Base-by-base conservation (phyloP, 2,797 vertebrate genomes). In the Argentina silus region DNA sequence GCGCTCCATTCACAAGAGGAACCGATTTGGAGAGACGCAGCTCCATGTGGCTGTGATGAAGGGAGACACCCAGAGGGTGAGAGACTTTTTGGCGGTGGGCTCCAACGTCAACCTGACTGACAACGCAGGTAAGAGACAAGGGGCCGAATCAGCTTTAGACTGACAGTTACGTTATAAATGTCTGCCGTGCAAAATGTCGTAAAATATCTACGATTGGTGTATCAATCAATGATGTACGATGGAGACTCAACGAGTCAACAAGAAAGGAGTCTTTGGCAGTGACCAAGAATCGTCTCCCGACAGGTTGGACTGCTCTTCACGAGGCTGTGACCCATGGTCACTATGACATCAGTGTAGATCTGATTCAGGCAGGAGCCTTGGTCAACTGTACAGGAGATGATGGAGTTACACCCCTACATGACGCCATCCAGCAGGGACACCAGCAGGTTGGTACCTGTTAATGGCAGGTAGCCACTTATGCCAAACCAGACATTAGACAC, bases 231-330 rank as follows among this genome's bases (percentile, higher is more conserved):
- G 51, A 53, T 53, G 51, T 36, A 36, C 4, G 27, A 36, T 36
- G 61, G 1, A 59, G 55, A 70, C 43, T 6, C n/a, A 15, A 61
- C 8, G n/a, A 59, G 59, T 36, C 8, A 14, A 3, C 47, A 19
- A 50, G 8, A 43, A 48, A 44, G 50, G 7, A 19, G 73, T 50
- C 36, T 23, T 50, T 42, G 4, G 45, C 43, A 27, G 51, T 60
- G 23, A 7, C 44, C 19, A 7, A 27, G 56, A 23, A 43, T 19
- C 78, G 14, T 63, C n/a, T 42, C 36, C n/a, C n/a, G 11, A 10
- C 69, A 95, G 95, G 94, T 60, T 95, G 93, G 93, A 93, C 94
- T 64, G 89, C 94, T 7, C 87, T 95, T 62, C 94, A 95, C 74
- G 86, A 84, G 82, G 92, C 92, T 68, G 91, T 92, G 60, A 2